Evolutionary conservation across 2,888 invertebrate species (phyloP).

Genomic region (Ommatoiulus sabulosus): DNA sequence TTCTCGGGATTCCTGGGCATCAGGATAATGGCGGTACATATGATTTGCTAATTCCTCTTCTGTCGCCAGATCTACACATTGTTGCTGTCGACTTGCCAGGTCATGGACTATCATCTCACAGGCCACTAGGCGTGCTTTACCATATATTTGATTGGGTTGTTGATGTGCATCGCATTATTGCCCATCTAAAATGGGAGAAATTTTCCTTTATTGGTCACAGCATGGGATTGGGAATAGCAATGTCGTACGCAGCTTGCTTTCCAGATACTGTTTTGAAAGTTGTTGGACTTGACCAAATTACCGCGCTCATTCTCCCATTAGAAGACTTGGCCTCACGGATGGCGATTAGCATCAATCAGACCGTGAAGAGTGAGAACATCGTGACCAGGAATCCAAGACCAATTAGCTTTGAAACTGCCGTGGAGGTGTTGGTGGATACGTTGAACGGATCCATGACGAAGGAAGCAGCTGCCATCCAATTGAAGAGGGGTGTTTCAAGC

Average conservation of each 20-base stretch:
- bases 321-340: not conserved
- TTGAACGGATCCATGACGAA: constrained; percentile 59
- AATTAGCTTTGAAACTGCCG: constrained; percentile 74
- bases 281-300: constrained; percentile 62
- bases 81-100: constrained; percentile 72
- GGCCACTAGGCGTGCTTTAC: constrained; percentile 74
- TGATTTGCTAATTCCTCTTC: constrained; percentile 76
- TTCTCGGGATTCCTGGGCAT: constrained; percentile 83
- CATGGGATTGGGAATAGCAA: constrained; percentile 62
- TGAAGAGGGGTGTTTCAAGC: constrained; percentile 60
- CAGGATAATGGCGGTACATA: constrained; percentile 85
- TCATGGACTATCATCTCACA: constrained; percentile 72
- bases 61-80: constrained; percentile 72
- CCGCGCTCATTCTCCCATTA: constrained; percentile 55
- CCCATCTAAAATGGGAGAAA: constrained; percentile 79
- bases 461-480: constrained; percentile 60
- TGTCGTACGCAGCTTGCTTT: constrained; percentile 62
- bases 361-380: not conserved
- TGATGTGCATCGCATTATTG: constrained; percentile 78
- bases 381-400: not conserved
- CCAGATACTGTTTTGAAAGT: constrained; percentile 62
- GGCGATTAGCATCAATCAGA: not conserved
- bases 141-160: constrained; percentile 85
- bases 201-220: constrained; percentile 77
- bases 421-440: constrained; percentile 78